Evolutionary conservation across 2,113 vertebrate species (phyloP).

Genomic region (Panthera uncia): DNA sequence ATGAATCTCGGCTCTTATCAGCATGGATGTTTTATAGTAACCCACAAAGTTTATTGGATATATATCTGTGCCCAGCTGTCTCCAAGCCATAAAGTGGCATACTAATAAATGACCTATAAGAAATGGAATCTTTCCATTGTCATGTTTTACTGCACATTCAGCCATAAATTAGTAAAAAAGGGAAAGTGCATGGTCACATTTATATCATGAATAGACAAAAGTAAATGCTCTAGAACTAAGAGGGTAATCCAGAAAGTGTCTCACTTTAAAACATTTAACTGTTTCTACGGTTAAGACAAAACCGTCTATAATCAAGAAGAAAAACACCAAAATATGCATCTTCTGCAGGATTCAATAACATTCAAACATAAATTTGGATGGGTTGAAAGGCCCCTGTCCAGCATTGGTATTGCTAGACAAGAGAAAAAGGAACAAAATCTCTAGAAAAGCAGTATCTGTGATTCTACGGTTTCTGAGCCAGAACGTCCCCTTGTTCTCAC

Average conservation of each 20-base stretch:
- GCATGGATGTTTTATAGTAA: not conserved
- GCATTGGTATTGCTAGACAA: not conserved
- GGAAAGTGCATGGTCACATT: not conserved
- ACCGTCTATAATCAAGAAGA: not conserved
- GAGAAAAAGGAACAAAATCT: not conserved
- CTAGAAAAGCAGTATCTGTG: not conserved
- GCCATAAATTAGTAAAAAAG: not conserved
- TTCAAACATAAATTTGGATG: not conserved
- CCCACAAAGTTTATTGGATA: not conserved
- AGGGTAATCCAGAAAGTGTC: not conserved
- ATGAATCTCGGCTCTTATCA: not conserved
- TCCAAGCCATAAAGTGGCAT: not conserved
- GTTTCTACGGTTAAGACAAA: not conserved
- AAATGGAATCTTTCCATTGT: not conserved
- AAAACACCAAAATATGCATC: not conserved
- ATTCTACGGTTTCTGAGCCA: slow-evolving; percentile 6
- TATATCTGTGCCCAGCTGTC: not conserved
- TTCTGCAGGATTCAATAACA: not conserved
- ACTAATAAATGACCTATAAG: not conserved
- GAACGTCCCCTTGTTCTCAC: not conserved
- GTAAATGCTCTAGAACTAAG: not conserved
- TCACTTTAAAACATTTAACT: not conserved
- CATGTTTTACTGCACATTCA: not conserved
- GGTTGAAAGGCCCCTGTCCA: not conserved
- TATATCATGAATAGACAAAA: not conserved